phyloP scores from a whole-genome alignment of 2,113 vertebrate species.

The Hydropotes inermis region DNA sequence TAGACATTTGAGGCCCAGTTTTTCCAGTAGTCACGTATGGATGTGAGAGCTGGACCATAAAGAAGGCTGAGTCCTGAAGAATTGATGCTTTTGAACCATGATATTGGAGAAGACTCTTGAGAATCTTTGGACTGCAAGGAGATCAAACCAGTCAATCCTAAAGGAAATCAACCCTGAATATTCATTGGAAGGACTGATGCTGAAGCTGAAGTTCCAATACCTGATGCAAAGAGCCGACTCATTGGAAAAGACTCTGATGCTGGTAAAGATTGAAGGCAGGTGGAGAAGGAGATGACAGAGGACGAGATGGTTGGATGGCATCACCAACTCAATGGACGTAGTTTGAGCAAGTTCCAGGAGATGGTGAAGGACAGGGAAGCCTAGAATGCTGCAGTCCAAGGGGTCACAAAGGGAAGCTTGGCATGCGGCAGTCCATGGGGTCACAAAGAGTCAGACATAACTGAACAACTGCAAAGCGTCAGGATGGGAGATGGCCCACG shows the following conservation, averaged over 20 bases:
- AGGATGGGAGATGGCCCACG: neutral
- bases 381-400: neutral
- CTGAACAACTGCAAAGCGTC: neutral
- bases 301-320: neutral
- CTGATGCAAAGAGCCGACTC: neutral
- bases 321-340: neutral
- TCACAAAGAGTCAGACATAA: neutral
- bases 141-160: neutral
- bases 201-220: neutral
- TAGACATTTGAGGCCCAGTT: neutral
- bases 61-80: neutral
- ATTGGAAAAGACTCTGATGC: neutral
- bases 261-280: neutral
- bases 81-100: neutral
- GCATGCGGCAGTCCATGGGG: neutral
- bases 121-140: neutral
- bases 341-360: neutral
- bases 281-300: neutral
- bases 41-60: neutral
- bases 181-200: neutral
- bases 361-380: neutral
- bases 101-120: neutral
- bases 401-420: neutral
- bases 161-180: neutral
- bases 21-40: neutral